Evolutionary conservation across 2,113 vertebrate genomes (phyloP).

Genomic region (Fregetta grallaria): DNA sequence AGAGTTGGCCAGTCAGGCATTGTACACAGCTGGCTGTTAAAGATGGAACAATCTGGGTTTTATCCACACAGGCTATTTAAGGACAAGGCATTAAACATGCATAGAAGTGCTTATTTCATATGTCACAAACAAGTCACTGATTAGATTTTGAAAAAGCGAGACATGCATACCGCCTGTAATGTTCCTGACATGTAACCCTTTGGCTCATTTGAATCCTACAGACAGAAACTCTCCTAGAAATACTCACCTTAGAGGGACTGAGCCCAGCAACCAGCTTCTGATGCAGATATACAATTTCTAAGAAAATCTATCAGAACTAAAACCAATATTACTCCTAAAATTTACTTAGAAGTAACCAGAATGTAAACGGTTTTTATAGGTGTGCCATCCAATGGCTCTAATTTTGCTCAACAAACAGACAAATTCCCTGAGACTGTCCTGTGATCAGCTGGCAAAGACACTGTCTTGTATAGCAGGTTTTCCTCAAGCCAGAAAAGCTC

Average conservation of each 20-base stretch:
- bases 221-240: neutral
- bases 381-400: neutral
- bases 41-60: neutral
- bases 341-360: neutral
- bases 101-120: neutral
- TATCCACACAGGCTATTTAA: neutral
- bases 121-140: neutral
- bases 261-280: neutral
- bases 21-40: neutral
- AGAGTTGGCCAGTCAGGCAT: neutral
- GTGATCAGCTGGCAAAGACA: neutral
- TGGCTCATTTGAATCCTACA: neutral
- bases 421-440: neutral
- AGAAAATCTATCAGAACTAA: neutral
- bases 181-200: neutral
- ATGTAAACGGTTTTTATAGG: neutral
- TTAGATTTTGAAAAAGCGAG: neutral
- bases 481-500: neutral
- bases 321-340: neutral
- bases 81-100: neutral
- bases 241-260: neutral
- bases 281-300: neutral
- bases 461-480: neutral
- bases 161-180: fast-evolving
- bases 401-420: neutral